Evolutionary conservation across 2,113 vertebrate genomes (phyloP), one percentile per base, ranked within the genome.

Genomic region (Melanerpes aurifrons): DNA sequence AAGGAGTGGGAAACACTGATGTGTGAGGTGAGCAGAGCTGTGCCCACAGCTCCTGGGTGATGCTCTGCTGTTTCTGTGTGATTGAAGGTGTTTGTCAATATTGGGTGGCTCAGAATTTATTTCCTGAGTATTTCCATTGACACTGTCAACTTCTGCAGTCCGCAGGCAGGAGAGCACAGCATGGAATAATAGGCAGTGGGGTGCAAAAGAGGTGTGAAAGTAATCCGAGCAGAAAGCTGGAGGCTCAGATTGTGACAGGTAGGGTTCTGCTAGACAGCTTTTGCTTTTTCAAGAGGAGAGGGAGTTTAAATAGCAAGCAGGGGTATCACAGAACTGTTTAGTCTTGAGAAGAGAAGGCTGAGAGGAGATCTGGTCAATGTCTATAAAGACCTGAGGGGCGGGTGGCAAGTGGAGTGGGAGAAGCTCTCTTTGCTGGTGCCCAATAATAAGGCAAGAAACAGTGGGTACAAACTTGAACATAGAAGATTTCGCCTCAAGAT

Each of bases 141-240:
- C 8, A 1, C 2, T 64, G 25, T 15, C 63, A 80, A 5, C 64
- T 37, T 54, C 50, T 22, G 31, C 43, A 70, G 61, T 1, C 21
- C 32, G 10, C 43, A 28, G 59, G n/a, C 40, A 76, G 71, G 25
- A 69, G 28, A 20, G 35, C 56, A 35, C 20, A 20, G 59, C 5
- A 19, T 26, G 72, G 31, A 20, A 21, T 15, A 15, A 17, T 0
- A 16, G 18, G 29, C 3, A 40, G 26, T 5, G 47, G 19, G 45
- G 20, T 1, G 0, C 19, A 12, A 26, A 12, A 15, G 61, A 40
- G 6, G 3, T 24, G 13, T n/a, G 56, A 58, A 37, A 19, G 9
- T 14, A 40, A 43, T 50, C 10, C 19, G 56, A 43, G 50, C 29
- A 45, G n/a, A 66, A 62, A 80, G 2, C 3, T 31, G 15, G 22